phyloP scores from a whole-genome alignment of 1,140 invertebrate species.

The Trichonephila clavipes region DNA sequence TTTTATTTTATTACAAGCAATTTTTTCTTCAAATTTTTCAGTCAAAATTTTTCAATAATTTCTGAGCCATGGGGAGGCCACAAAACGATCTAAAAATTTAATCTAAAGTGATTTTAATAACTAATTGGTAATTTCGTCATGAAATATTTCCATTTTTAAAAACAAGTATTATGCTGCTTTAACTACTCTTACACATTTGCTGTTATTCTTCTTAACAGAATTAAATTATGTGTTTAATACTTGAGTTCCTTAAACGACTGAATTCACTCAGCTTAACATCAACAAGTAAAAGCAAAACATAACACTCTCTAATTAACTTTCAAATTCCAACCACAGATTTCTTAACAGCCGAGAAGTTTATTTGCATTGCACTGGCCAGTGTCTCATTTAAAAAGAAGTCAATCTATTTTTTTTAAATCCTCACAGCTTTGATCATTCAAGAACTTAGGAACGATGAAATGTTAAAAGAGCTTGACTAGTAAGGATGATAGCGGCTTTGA shows the following conservation, averaged over 20 bases:
- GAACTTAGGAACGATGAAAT: neutral
- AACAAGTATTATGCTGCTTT: too few relatives aligned
- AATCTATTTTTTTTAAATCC: neutral
- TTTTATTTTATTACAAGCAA: too few relatives aligned
- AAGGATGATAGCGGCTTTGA: constrained; percentile 33
- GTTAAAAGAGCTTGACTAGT: constrained; percentile 13
- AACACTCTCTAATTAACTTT: neutral
- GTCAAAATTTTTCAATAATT: too few relatives aligned
- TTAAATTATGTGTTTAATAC: neutral
- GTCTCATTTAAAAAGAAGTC: neutral
- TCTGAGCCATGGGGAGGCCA: too few relatives aligned
- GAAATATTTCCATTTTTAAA: too few relatives aligned
- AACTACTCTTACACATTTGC: too few relatives aligned
- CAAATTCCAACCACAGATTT: neutral
- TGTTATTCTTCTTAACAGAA: too few relatives aligned
- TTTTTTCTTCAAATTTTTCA: too few relatives aligned
- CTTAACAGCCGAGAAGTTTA: neutral
- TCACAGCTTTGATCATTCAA: too few relatives aligned
- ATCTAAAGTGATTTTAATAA: too few relatives aligned
- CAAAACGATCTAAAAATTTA: too few relatives aligned
- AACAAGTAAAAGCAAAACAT: neutral
- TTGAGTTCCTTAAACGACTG: neutral
- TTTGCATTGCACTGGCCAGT: neutral
- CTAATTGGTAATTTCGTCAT: too few relatives aligned
- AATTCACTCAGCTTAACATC: neutral